Base-by-base conservation (phyloP, 1,140 invertebrate genomes). In the Scylla paramamosain region DNA sequence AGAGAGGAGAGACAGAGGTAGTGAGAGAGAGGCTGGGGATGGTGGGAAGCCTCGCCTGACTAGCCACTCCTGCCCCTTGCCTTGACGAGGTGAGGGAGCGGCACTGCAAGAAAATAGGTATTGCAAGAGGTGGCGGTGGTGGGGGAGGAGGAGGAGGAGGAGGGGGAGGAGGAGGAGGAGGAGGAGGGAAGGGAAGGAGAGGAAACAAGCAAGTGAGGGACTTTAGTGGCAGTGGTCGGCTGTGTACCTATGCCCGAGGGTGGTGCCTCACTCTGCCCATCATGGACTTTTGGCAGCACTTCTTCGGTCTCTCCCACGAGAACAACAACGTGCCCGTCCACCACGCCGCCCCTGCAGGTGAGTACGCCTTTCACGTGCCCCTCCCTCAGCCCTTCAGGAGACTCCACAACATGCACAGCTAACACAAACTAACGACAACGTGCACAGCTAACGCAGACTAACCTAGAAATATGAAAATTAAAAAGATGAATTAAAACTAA, bases 281-380 rank as follows among this genome's bases (percentile, higher is more conserved):
- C 94, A 95, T 95, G 94, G 94, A 95, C 48, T 95, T 95, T 77
- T 95, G 94, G 94, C 94, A 95, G 46, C 94, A 95, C 84, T 95
- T 95, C 87, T 95, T 95, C 31, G 94, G 94, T 14, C 31, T 92
- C 32, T 93, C 91, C 46, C 91, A 95, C 91, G 94, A 95, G 32
- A 95, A 95, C 31, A 93, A 95, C 86, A 93, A 95, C 91, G 94
- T 92, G 0, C 83, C 94, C 12, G 91, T 93, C 16, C 52, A 67
- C 29, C 86, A 88, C 25, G 25, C 94, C 25, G 2, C 94, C 16
- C 94, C 91, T 4, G 52, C 94, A 92, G 91, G 94, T 95, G 28
- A 93, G 94, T 92, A 84, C 84, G 4, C 52, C 6, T 32, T 20
- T 59, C 52, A 59, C 4, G 6, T 20, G 31, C 16, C 67, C 32